These are phyloP conservation scores for Tetropium fuscum DNA, from an alignment of 2,888 invertebrate species.

Conservation along the genomic window DNA sequence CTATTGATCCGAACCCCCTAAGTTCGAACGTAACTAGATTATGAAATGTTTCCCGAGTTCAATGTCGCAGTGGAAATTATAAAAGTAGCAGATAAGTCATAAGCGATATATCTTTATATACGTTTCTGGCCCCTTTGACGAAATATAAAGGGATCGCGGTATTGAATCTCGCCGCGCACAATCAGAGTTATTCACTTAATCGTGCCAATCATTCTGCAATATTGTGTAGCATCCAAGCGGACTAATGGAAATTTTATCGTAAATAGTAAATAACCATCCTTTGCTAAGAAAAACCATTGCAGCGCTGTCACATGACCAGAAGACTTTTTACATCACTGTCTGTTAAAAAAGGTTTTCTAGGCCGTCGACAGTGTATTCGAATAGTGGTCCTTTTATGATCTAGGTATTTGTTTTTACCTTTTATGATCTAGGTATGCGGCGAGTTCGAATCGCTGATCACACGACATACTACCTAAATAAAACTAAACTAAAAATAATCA, in stretches of 20 bases:
- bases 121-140: constrained; percentile 14
- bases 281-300: too few species aligned
- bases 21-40: constrained; percentile 32
- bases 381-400: too few species aligned
- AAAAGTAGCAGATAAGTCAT: constrained; percentile 35
- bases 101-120: constrained; percentile 35
- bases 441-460: too few species aligned
- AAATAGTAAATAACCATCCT: neutral
- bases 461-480: too few species aligned
- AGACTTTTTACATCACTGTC: too few species aligned
- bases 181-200: constrained; percentile 33
- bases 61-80: constrained; percentile 28
- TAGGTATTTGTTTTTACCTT: too few species aligned
- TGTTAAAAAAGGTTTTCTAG: too few species aligned
- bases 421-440: too few species aligned
- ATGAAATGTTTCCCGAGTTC: constrained; percentile 31
- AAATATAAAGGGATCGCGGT: constrained; percentile 27
- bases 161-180: constrained; percentile 32
- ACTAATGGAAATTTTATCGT: constrained; percentile 21
- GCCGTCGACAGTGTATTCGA: too few species aligned
- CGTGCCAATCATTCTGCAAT: constrained; percentile 35
- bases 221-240: constrained; percentile 27
- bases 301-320: too few species aligned
- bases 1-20: constrained; percentile 26
- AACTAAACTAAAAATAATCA: too few species aligned